Evolutionary conservation across 2,888 invertebrate species (phyloP), one percentile per base, ranked within the genome.

Genomic region (Brenthis hecate): DNA sequence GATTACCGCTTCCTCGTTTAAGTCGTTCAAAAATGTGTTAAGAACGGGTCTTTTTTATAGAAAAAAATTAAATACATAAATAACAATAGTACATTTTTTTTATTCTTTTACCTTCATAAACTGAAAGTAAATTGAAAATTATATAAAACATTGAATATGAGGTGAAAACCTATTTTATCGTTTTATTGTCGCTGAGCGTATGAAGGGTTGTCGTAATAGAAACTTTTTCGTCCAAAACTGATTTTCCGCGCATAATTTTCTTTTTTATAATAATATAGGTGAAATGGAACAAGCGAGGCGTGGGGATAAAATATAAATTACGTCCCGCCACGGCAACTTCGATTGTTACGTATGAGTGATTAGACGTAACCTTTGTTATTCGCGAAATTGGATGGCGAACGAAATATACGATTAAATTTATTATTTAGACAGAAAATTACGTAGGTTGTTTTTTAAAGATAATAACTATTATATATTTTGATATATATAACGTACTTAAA

Each of bases 171-270:
- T 54, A 54, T 53, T 65, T 55, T 57, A 68, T 54, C 57, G 56
- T 62, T 57, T 61, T 57, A 54, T 56, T 65, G 53, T 48, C 51
- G 50, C 28, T 51, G 19, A 56, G 32, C 64, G 56, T n/a, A 55
- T 48, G 57, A 55, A 62, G 64, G 61, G 67, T 70, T 60, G n/a
- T 36, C 36, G 57, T 65, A 68, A 68, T 68, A 68, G 14, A 58
- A n/a, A 62, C 28, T 54, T 66, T 65, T 43, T 57, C 56, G 48
- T 62, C 36, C 54, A 62, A 54, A 63, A 62, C 57, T 55, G 58
- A 63, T 63, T 66, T 71, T 63, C 32, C 60, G 50, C 43, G 32
- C 50, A 65, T 65, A 68, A 68, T 71, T 51, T 68, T 68, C 62
- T 56, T 58, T 68, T 63, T 68, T 54, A 56, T 60, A 60, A 53